These are phyloP conservation scores for Thinocorus orbignyianus DNA, from an alignment of 2,113 vertebrate genomes.

Conservation along the genomic window DNA sequence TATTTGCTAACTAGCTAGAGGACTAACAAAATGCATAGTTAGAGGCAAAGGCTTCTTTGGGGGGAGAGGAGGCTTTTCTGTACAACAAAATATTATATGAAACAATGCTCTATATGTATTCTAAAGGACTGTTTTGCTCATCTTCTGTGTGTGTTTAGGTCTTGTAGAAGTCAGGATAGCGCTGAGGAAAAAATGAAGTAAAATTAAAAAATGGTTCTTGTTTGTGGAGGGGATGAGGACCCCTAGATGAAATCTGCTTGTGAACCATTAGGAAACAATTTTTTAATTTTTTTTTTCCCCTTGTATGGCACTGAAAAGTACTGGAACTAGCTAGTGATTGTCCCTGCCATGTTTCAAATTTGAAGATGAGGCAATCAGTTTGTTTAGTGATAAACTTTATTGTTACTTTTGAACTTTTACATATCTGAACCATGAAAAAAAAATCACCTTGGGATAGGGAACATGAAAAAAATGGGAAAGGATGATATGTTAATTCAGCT, in stretches of 20 bases:
- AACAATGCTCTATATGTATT: background rate
- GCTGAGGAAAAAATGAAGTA: background rate
- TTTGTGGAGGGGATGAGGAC: background rate
- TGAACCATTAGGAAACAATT: background rate
- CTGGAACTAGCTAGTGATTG: background rate
- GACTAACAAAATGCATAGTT: background rate
- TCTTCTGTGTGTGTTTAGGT: background rate
- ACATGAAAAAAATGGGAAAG: background rate
- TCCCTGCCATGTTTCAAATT: background rate
- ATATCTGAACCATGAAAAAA: background rate
- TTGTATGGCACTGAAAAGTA: background rate
- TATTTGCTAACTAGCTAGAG: background rate
- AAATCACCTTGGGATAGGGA: background rate
- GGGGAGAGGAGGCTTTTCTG: background rate
- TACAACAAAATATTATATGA: background rate
- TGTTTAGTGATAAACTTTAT: background rate
- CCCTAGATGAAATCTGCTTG: background rate
- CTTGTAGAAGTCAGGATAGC: background rate
- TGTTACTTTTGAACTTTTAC: background rate
- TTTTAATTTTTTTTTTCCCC: background rate
- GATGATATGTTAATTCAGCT: background rate
- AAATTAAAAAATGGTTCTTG: background rate
- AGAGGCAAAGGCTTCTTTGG: background rate
- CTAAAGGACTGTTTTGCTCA: background rate
- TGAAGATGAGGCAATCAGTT: background rate